Evolutionary conservation across 2,888 invertebrate species (phyloP), one percentile per base, ranked within the genome.

Genomic region (Nycteola revayana): DNA sequence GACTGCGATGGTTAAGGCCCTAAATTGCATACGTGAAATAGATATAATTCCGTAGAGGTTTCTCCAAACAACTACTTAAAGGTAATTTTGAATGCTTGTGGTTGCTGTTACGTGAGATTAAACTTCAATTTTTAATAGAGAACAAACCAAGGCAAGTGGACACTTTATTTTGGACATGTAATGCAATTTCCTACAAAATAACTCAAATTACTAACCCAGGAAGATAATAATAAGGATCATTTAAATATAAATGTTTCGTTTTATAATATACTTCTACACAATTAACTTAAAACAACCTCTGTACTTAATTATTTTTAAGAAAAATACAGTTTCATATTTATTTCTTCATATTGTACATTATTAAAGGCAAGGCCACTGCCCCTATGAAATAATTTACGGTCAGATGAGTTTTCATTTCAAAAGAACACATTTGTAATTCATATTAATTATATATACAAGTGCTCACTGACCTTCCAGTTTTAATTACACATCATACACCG

Each of bases 401-500:
- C 76, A 76, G 84, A 68, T 81, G 78, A 54, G 59, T 77, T 75
- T 75, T 75, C 60, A 66, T 86, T 85, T 83, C 81, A 82, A 77
- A 83, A 84, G 70, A 71, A 57, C 71, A 62, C 71, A 73, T 78
- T 82, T 75, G 73, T 78, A 83, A 82, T 82, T 82, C 75, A 77
- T 77, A 80, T 77, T 78, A 77, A 83, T 81, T 81, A 83, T 73
- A 75, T 70, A 76, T 65, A 71, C 70, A 60, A 65, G 76, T 85
- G 82, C 84, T 79, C 81, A 85, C 77, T 88, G 87, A 88, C 87
- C 87, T 87, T 84, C 81, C 80, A 68, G 75, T 69, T 81, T 76
- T 87, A 87, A 87, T 87, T 82, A 77, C 67, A 66, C 64, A 61
- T 67, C 68, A 63, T 67, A 64, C 70, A 65, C 63, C 56, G 75